Evolutionary conservation across 2,113 vertebrate genomes (phyloP).

Genomic region (Balaenoptera acutorostrata): DNA sequence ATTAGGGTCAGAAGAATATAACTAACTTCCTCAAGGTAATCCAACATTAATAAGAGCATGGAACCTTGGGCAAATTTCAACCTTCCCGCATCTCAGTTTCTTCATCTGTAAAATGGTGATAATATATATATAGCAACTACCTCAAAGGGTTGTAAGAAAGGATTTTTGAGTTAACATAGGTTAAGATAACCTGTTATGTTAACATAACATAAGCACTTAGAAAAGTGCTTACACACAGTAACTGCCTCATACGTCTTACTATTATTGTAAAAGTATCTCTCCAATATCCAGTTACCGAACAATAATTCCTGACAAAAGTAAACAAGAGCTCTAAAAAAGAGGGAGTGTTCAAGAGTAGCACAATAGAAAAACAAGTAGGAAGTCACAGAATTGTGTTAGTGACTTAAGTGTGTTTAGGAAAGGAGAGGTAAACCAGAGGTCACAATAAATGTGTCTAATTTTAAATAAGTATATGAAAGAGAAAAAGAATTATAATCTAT

Average conservation of each 20-base stretch:
- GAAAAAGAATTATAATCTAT: constrained; percentile 21
- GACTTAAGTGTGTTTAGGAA: not conserved
- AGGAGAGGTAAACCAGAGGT: not conserved
- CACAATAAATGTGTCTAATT: not conserved
- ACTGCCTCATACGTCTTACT: not conserved
- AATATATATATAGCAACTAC: not conserved
- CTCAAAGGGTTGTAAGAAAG: not conserved
- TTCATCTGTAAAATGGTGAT: not conserved
- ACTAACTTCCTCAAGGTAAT: not conserved
- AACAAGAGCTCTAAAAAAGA: not conserved
- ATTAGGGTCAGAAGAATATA: not conserved
- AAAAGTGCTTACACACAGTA: not conserved
- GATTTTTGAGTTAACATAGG: not conserved
- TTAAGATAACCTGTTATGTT: not conserved
- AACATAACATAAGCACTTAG: not conserved
- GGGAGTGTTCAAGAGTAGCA: not conserved
- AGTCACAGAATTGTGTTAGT: not conserved
- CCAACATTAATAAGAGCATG: not conserved
- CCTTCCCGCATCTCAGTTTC: not conserved
- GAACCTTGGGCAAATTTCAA: not conserved
- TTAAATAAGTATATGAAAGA: not conserved
- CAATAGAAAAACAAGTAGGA: not conserved
- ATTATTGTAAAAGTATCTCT: not conserved
- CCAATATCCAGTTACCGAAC: not conserved
- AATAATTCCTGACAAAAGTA: not conserved